A percentile compares a stretch with the other conserved stretches of the same genome.
phyloP scores from a whole-genome alignment of 2,113 vertebrate genomes.

The Struthidea cinerea region DNA sequence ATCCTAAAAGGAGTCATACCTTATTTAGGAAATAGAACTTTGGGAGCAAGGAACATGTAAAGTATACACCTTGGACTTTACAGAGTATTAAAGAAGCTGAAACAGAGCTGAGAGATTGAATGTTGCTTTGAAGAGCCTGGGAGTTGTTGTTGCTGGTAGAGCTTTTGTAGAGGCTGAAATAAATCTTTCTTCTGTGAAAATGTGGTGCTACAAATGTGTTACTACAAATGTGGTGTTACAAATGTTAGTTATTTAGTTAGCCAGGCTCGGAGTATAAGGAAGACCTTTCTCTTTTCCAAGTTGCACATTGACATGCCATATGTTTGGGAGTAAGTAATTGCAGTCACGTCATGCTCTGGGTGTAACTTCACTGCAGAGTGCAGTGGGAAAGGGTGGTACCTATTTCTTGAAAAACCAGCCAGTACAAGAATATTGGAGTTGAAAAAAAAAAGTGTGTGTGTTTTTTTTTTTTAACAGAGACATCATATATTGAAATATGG shows the following conservation, averaged over 20 bases:
- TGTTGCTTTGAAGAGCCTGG: not conserved
- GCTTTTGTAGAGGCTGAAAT: not conserved
- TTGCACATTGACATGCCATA: not conserved
- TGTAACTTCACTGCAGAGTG: slow-evolving; percentile 16
- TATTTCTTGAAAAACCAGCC: not conserved
- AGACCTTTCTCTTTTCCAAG: not conserved
- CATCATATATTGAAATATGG: not conserved
- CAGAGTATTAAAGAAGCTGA: not conserved
- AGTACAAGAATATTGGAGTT: not conserved
- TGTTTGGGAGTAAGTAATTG: not conserved
- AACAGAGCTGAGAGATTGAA: not conserved
- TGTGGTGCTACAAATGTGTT: not conserved
- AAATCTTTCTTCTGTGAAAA: not conserved
- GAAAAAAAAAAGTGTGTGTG: not conserved
- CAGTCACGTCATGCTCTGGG: not conserved
- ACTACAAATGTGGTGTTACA: not conserved
- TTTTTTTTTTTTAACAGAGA: not conserved
- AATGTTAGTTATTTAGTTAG: not conserved
- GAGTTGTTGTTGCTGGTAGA: not conserved
- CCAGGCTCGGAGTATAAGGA: not conserved
- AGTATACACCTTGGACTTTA: not conserved
- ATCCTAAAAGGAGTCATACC: slow-evolving; percentile 25
- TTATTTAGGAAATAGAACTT: slow-evolving; percentile 43
- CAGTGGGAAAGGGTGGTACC: slow-evolving; percentile 17
- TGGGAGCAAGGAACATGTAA: not conserved